These are phyloP conservation scores for Rotaria sp. DNA, from an alignment of 2,888 invertebrate genomes.

Conservation along the genomic window DNA sequence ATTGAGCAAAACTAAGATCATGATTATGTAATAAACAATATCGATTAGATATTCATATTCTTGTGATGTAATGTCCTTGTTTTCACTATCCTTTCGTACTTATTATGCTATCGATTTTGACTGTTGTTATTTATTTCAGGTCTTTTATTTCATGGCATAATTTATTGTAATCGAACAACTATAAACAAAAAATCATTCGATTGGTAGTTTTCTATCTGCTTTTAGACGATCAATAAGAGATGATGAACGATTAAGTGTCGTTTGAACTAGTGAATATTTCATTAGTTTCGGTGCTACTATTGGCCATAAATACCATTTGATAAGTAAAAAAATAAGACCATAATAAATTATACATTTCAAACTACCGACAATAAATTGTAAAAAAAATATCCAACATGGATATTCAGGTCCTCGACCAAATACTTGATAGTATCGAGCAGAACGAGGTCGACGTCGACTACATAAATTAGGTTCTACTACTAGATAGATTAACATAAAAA, in stretches of 20 bases:
- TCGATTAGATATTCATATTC: too few species aligned
- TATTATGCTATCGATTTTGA: too few species aligned
- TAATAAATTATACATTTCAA: not conserved
- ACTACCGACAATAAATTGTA: not conserved
- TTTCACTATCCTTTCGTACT: too few species aligned
- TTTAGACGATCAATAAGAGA: not conserved
- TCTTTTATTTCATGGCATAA: too few species aligned
- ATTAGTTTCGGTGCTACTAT: not conserved
- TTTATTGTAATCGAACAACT: too few species aligned
- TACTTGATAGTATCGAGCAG: constrained; percentile 2
- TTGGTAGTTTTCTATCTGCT: not conserved
- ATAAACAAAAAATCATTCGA: not conserved
- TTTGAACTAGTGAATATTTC: not conserved
- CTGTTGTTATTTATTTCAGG: too few species aligned
- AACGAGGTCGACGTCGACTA: not conserved
- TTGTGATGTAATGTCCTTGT: too few species aligned
- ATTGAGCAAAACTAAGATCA: too few species aligned
- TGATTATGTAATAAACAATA: too few species aligned
- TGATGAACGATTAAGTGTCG: not conserved
- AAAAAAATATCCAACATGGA: not conserved
- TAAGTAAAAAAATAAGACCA: not conserved
- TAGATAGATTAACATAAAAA: not conserved
- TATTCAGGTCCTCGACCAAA: not conserved
- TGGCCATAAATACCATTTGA: not conserved
- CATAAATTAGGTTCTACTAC: too few species aligned